Conservation (phyloP, 2,113 vertebrate genomes). For the Andinoacara biseriatus region DNA sequence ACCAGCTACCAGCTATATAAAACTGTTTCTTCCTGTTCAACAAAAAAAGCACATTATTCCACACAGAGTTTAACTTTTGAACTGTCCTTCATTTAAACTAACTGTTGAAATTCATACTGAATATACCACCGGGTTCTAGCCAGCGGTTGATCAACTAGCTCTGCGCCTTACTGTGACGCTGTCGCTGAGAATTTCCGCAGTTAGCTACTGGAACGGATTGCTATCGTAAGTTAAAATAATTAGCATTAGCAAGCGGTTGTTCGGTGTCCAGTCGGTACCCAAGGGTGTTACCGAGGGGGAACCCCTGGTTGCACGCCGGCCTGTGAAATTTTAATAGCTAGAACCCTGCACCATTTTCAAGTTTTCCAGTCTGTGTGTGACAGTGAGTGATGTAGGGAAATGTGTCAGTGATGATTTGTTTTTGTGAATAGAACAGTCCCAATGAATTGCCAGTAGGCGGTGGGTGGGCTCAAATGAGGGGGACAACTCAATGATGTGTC, state of each 20-base stretch:
- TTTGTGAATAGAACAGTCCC: conserved; percentile 11
- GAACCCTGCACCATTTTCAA: background rate
- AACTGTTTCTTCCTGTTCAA: no score
- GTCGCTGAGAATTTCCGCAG: no score
- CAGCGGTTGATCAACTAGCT: no score
- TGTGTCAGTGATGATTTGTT: conserved; percentile 1
- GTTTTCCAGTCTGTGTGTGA: background rate
- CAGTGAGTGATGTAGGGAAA: conserved; percentile 10
- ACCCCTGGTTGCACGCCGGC: no score
- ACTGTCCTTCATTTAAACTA: background rate
- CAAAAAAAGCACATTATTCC: no score
- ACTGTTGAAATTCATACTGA: background rate
- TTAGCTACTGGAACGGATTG: no score
- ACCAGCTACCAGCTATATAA: background rate
- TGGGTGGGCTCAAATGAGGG: background rate
- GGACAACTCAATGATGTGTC: background rate
- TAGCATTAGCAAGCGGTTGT: no score
- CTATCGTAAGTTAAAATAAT: no score
- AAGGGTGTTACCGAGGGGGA: no score
- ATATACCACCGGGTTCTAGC: background rate
- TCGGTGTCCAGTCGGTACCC: no score
- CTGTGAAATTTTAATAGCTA: no score
- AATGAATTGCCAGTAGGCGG: background rate
- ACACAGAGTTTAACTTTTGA: background rate
- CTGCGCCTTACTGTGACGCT: no score